Base-by-base conservation (phyloP, 2,888 invertebrate genomes). In the Cheilosia grossa region DNA sequence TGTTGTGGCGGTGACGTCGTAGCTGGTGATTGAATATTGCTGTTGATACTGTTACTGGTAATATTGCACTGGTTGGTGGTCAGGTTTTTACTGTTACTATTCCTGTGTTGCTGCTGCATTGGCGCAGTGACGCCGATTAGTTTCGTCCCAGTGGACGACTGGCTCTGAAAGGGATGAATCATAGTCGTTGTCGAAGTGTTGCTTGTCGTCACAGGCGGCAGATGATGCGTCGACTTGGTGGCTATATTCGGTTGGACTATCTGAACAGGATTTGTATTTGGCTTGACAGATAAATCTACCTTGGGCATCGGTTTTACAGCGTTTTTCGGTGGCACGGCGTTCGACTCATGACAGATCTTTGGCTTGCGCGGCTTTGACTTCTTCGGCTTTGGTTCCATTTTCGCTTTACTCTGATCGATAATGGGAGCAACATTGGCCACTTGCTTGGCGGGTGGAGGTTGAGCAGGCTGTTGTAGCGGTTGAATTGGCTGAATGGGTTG, bases 371-470 rank as follows among this genome's bases (percentile, higher is more conserved):
- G 59, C 88, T 90, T 87, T 51, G 87, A 51, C 88, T 89, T 88
- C 58, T 89, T 83, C 47, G 88, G 79, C 19, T 88, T 89, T 6
- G 87, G 80, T 24, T 88, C 83, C 24, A 91, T 91, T 87, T 92
- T 92, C 3, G 92, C 91, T 87, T 92, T 92, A 72, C 91, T 92
- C 24, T 92, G 91, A 70, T 92, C 92, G n/a, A 92, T 92, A 17
- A 92, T 92, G 21, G 91, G 91, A 10, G 91, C 91, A 19, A 92
- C 91, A 88, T 92, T 92, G 7, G 91, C 91, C 66, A 92, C 91
- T 83, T 92, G 92, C 47, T 92, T 92, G 17, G 91, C 79, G 87
- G 75, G 87, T 86, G 58, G 89, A 80, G 24, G 87, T 27, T 70
- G 91, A 87, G 42, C 87, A 75, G 70, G 89, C 87, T 72, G 90